Conservation (phyloP, 1,140 invertebrate species). For the Monochamus saltuarius region DNA sequence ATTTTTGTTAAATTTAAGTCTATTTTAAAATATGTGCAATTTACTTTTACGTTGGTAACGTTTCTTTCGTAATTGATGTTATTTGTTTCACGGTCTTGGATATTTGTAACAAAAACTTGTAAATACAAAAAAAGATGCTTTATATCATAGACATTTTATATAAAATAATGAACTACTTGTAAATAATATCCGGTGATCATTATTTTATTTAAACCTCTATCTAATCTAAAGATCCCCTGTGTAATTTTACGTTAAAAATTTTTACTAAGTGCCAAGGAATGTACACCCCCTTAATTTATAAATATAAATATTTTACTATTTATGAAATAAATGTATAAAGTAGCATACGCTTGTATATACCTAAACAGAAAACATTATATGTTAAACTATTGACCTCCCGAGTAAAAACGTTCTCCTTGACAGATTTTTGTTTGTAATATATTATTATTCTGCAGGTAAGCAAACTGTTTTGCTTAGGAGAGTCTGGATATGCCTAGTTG, state of each 20-base stretch:
- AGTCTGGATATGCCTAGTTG: slow-evolving; percentile 14
- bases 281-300: background rate
- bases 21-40: no score
- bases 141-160: background rate
- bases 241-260: slow-evolving; percentile 9
- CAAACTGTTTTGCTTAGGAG: background rate
- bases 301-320: slow-evolving; percentile 7
- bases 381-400: background rate
- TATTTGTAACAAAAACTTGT: no score
- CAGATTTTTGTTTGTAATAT: background rate
- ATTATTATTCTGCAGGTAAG: background rate
- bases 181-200: background rate
- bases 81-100: no score
- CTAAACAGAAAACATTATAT: slow-evolving; percentile 15
- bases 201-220: slow-evolving; percentile 1
- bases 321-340: slow-evolving; percentile 24
- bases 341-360: slow-evolving; percentile 21
- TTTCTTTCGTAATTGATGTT: no score
- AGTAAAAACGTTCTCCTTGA: background rate
- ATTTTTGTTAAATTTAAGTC: no score
- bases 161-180: slow-evolving; percentile 4
- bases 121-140: no score
- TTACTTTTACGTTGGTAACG: no score
- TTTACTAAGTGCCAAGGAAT: slow-evolving; percentile 21
- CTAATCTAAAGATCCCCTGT: background rate